Percentiles rank a stretch among this genome's conserved stretches.
Conservation (phyloP, 2,797 vertebrate species). For the Bryconaethiops microstoma region DNA sequence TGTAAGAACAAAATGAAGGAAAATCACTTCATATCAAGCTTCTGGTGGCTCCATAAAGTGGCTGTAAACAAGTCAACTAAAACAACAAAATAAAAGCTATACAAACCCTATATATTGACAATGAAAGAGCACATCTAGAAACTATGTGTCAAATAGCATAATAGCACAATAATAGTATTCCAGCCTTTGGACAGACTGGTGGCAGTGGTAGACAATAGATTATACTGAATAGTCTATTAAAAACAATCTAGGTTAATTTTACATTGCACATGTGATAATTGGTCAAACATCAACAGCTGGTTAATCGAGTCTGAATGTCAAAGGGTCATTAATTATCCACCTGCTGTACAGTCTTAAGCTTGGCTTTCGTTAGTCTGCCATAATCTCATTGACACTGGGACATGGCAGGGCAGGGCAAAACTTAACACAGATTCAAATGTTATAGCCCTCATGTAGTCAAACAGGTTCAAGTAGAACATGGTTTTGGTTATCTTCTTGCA, state of each 20-base stretch:
- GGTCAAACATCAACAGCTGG: background rate
- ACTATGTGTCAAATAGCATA: no score
- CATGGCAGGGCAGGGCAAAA: background rate
- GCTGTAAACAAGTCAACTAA: background rate
- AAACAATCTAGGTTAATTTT: background rate
- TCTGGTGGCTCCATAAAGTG: background rate
- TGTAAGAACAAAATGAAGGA: background rate
- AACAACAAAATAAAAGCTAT: background rate
- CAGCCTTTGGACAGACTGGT: background rate
- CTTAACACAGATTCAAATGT: background rate
- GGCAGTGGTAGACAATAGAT: slow-evolving; percentile 26
- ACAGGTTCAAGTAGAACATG: background rate
- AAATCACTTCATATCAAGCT: background rate
- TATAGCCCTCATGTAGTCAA: background rate
- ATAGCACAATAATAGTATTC: background rate
- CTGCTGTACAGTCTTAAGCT: background rate
- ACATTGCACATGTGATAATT: background rate
- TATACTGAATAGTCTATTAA: background rate
- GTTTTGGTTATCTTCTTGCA: background rate
- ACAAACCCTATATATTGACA: background rate
- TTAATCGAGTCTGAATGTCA: background rate
- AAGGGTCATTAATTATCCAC: background rate
- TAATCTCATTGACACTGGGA: background rate
- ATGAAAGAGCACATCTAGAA: background rate
- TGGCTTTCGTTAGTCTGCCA: background rate